Conservation (phyloP, 2,888 invertebrate genomes). For the Hanleya hanleyi region DNA sequence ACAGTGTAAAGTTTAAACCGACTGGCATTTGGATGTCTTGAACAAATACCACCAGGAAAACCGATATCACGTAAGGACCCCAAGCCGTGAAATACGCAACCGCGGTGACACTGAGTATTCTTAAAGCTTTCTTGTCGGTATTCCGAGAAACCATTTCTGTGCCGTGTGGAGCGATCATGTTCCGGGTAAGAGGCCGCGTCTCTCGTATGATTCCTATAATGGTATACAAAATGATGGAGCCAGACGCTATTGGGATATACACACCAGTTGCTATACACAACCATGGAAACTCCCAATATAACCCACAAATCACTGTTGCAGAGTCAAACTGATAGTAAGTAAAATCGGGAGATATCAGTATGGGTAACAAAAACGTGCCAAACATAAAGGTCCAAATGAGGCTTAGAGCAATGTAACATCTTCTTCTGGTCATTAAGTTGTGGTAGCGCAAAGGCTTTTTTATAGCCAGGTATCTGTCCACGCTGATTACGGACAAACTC, state of each 20-base stretch:
- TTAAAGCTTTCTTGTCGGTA: conserved; percentile 33
- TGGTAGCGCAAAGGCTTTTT: conserved; percentile 41
- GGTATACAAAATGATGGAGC: conserved; percentile 33
- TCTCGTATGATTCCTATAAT: conserved; percentile 29
- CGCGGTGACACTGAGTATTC: conserved; percentile 38
- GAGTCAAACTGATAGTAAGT: conserved; percentile 31
- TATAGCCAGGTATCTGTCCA: conserved; percentile 49
- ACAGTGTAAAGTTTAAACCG: conserved; percentile 27
- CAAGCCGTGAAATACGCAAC: conserved; percentile 42
- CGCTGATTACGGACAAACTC: conserved; percentile 44
- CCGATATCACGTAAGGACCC: conserved; percentile 46
- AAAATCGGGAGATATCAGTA: conserved; percentile 32
- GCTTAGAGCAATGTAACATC: conserved; percentile 21
- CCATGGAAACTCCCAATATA: conserved; percentile 40
- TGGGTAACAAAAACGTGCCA: conserved; percentile 37
- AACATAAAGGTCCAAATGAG: conserved; percentile 32
- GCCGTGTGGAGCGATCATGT: background rate
- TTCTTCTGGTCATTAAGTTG: conserved; percentile 20
- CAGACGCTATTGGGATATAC: conserved; percentile 43
- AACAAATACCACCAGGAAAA: conserved; percentile 28
- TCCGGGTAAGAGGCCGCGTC: background rate
- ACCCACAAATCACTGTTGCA: conserved; percentile 37
- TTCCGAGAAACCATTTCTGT: no score
- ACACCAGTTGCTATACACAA: conserved; percentile 38
- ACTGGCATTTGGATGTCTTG: conserved; percentile 18